phyloP scores from a whole-genome alignment of 2,113 vertebrate species.

The Orycteropus afer region DNA sequence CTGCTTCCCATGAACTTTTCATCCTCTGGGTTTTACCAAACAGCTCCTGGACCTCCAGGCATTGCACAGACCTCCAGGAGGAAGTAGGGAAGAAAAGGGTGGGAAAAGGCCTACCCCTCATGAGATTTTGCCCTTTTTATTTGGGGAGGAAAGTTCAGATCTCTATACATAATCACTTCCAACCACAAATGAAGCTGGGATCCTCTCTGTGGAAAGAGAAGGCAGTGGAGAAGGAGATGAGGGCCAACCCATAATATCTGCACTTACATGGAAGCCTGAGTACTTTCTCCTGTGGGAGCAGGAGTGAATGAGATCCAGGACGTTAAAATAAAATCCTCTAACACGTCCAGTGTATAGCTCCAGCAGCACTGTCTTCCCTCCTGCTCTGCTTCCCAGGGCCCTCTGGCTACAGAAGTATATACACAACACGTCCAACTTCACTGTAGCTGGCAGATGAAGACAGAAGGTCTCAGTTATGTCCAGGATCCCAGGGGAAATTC shows the following conservation, averaged over 20 bases:
- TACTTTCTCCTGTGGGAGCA: not conserved
- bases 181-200: not conserved
- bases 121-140: not conserved
- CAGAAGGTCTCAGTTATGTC: not conserved
- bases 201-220: not conserved
- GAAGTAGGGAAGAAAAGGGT: not conserved
- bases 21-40: not conserved
- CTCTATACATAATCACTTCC: not conserved
- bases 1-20: not conserved
- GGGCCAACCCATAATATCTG: not conserved
- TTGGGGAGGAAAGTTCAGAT: not conserved
- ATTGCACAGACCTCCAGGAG: not conserved
- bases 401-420: not conserved
- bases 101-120: not conserved
- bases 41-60: not conserved
- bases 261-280: not conserved
- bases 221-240: not conserved
- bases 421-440: no score
- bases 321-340: not conserved
- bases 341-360: not conserved
- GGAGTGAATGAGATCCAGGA: not conserved
- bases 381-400: not conserved
- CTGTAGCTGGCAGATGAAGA: not conserved
- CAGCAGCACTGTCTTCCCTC: not conserved
- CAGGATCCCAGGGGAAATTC: not conserved